A percentile compares a stretch with the other conserved stretches of the same genome.
phyloP scores from a whole-genome alignment of 2,113 vertebrate genomes.

The Phrynocephalus versicolor region DNA sequence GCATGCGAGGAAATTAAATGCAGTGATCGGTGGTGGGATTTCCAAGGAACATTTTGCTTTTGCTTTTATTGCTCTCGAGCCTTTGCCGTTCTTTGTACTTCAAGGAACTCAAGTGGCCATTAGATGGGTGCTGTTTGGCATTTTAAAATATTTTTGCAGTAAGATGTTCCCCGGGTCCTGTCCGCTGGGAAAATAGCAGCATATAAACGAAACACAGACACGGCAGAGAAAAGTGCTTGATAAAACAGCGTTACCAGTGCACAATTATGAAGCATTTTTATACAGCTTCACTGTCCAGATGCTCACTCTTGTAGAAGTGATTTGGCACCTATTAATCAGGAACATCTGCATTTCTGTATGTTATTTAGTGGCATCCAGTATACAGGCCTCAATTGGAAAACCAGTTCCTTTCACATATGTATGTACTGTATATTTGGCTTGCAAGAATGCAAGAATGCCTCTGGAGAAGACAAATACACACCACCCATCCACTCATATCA shows the following conservation, averaged over 20 bases:
- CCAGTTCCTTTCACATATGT: not conserved
- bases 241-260: not conserved
- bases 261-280: not conserved
- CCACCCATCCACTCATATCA: not conserved
- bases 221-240: not conserved
- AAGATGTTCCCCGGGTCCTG: not conserved
- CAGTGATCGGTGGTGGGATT: not conserved
- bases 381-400: not conserved
- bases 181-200: too few species aligned
- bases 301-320: not conserved
- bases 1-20: not conserved
- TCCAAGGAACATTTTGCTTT: not conserved
- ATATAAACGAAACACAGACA: not conserved
- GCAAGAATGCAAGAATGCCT: not conserved
- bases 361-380: too few species aligned
- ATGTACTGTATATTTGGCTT: too few species aligned
- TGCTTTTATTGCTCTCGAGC: not conserved
- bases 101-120: not conserved
- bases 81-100: not conserved
- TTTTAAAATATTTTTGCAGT: not conserved
- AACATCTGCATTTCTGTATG: not conserved
- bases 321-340: not conserved
- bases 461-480: not conserved
- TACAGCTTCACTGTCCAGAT: not conserved
- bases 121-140: not conserved